Percentiles rank a stretch among this genome's conserved stretches.
Conservation (phyloP, 2,797 vertebrate genomes). For the Pteropus rufus region DNA sequence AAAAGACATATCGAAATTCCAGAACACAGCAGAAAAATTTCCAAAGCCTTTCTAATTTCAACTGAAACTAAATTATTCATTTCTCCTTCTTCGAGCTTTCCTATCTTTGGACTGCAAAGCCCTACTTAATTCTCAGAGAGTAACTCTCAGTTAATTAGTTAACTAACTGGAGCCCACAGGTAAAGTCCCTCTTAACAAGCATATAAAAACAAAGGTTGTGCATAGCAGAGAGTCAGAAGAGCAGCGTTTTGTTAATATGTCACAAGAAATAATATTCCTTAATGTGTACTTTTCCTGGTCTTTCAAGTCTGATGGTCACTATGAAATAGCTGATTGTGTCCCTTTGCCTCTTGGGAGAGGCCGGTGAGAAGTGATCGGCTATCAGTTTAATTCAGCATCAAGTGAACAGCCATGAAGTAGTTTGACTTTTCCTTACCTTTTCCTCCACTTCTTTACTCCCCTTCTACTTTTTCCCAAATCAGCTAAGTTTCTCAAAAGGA, state of each 20-base stretch:
- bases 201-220: neutral
- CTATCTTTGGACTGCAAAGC: constrained; percentile 29
- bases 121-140: constrained; percentile 33
- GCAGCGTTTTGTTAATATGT: constrained; percentile 29
- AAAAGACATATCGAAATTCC: neutral
- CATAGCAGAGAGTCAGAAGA: neutral
- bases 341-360: neutral
- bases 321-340: neutral
- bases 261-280: constrained; percentile 16
- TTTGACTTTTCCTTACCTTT: neutral
- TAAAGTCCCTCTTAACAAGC: constrained; percentile 26
- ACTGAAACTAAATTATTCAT: constrained; percentile 40
- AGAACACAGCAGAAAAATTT: constrained; percentile 32
- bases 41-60: constrained; percentile 44
- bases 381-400: neutral
- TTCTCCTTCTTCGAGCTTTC: neutral
- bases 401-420: neutral
- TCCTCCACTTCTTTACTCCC: neutral
- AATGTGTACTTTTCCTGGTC: neutral
- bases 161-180: constrained; percentile 44
- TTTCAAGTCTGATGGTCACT: neutral
- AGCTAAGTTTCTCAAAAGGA: neutral
- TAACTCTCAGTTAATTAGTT: constrained; percentile 50
- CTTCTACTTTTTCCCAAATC: neutral
- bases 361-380: neutral